Percentiles rank a stretch among this genome's conserved stretches.
phyloP scores from a whole-genome alignment of 1,140 invertebrate species.

The Neodiprion lecontei region DNA sequence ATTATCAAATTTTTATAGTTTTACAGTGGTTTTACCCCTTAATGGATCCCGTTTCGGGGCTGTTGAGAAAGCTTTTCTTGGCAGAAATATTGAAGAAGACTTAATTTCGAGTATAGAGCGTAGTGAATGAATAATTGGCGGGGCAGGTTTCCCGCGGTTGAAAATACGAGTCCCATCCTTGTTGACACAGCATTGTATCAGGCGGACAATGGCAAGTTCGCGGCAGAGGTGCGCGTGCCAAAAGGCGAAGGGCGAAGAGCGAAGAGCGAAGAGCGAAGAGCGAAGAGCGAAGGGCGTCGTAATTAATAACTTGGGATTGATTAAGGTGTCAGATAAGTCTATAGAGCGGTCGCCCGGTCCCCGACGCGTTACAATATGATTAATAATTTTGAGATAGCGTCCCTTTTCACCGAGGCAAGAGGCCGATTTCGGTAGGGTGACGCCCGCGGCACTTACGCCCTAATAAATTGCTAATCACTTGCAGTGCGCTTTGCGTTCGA shows the following conservation, averaged over 20 bases:
- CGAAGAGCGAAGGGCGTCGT: conserved; percentile 38
- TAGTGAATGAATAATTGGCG: neutral
- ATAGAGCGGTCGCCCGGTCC: conserved; percentile 28
- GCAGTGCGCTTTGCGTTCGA: neutral
- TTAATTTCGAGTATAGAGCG: no score
- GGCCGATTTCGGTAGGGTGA: neutral
- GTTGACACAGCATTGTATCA: neutral
- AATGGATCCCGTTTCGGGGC: no score
- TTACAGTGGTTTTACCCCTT: no score
- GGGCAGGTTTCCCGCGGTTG: neutral
- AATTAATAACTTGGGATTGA: conserved; percentile 62
- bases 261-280: conserved; percentile 25
- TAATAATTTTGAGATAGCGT: conserved; percentile 60
- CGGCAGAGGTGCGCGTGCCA: conserved; percentile 11
- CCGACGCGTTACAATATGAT: conserved; percentile 52
- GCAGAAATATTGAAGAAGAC: neutral
- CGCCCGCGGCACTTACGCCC: neutral
- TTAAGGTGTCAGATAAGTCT: conserved; percentile 60
- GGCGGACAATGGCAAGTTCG: conserved; percentile 1
- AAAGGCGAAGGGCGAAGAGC: conserved; percentile 31
- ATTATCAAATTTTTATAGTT: no score
- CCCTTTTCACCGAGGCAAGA: conserved; percentile 13
- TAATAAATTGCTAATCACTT: conserved; percentile 4
- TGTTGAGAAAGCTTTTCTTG: no score
- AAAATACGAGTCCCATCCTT: conserved; percentile 7